A percentile compares a stretch with the other conserved stretches of the same genome.
These are phyloP conservation scores for Xyliphius kryptos DNA, from an alignment of 2,113 vertebrate species.

Conservation along the genomic window DNA sequence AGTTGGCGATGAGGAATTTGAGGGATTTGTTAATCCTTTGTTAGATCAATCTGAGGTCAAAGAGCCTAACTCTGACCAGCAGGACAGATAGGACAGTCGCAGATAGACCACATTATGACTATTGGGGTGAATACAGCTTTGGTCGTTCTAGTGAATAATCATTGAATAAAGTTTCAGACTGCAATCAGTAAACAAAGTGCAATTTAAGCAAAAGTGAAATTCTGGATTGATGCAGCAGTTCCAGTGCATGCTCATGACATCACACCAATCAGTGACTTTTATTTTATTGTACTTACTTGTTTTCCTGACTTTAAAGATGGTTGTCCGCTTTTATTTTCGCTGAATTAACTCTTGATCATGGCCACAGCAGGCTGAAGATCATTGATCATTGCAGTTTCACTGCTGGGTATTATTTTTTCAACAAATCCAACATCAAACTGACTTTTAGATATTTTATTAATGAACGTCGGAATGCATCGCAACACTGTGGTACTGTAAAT, in stretches of 20 bases:
- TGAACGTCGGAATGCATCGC: too few species aligned
- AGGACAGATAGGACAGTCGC: conserved; percentile 43
- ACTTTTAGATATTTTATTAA: too few species aligned
- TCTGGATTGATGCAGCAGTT: background rate
- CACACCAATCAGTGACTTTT: background rate
- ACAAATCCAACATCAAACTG: too few species aligned
- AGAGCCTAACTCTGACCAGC: conserved; percentile 12
- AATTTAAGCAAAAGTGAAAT: conserved; percentile 13
- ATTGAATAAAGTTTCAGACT: conserved; percentile 1
- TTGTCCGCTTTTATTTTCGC: too few species aligned
- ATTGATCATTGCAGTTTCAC: too few species aligned
- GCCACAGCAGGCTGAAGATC: too few species aligned
- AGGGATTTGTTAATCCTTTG: conserved; percentile 89
- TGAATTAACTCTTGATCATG: too few species aligned
- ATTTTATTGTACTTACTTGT: too few species aligned
- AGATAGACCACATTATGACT: background rate
- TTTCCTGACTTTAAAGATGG: too few species aligned
- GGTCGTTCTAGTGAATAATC: background rate
- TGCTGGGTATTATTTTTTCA: too few species aligned
- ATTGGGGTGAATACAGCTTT: background rate
- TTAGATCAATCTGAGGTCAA: conserved; percentile 67
- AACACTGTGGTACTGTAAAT: too few species aligned
- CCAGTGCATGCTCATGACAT: background rate
- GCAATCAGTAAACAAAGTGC: conserved; percentile 34
- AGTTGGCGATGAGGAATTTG: conserved; percentile 76